Base-by-base conservation (phyloP, 2,797 vertebrate species). In the Sebastes iracundus region DNA sequence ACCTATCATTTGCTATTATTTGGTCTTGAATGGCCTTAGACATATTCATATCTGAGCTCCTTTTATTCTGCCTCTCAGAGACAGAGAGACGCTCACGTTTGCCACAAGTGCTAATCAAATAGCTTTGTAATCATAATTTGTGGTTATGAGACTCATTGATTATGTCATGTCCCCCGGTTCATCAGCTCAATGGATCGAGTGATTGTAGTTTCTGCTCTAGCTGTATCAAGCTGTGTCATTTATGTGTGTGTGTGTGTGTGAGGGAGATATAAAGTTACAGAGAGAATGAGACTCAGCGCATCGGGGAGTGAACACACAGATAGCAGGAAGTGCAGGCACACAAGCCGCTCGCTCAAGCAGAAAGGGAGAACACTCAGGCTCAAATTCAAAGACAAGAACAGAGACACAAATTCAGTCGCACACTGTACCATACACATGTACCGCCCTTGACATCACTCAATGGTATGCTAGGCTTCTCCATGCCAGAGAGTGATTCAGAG, bases 71-170 rank as follows among this genome's bases (percentile, higher is more conserved):
- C 67, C 25, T 78, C 42, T 56, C 53, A 25, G 32, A 81, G 22
- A 87, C 67, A 70, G 55, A 69, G 72, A 75, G 49, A 77, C 8
- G 28, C 66, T 82, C 63, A 72, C 58, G 8, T 80, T 73, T 85
- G 74, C 55, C 67, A 20, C 38, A 74, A 77, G 79, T 62, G 75
- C 55, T 82, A 80, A 92, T 93, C 90, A 88, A 79, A 89, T 75
- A 78, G 65, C 83, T 87, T 89, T 92, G 84, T 88, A 27, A 77
- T 90, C 85, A 88, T 85, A 90, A 90, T 89, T 73, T 88, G 82
- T 65, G 77, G 83, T 90, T 91, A 72, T 78, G 72, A 79, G 78
- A 81, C 77, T 90, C 85, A 89, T 82, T 87, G 81, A 90, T 87
- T 80, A 84, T 86, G 79, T 81, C 75, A 28, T 71, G 81, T 87